A percentile compares a stretch with the other conserved stretches of the same genome.
Evolutionary conservation across 2,797 vertebrate species (phyloP).

Genomic region (Kryptopterus vitreolus): DNA sequence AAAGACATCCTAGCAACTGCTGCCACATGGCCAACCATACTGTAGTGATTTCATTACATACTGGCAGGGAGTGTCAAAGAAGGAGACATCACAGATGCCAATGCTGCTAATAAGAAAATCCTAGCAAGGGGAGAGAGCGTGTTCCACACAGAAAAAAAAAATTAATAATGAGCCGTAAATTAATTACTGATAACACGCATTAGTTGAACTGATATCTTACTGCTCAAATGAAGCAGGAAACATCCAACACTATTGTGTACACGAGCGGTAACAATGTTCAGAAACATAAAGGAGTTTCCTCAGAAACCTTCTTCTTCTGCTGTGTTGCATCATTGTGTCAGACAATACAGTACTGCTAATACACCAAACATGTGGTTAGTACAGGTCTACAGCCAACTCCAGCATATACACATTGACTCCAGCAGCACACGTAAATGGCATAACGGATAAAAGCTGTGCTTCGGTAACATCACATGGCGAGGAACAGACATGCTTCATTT

Average conservation of each 20-base stretch:
- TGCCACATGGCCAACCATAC: conserved; percentile 4
- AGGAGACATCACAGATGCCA: background rate
- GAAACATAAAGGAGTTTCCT: background rate
- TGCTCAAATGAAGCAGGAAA: background rate
- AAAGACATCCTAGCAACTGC: conserved; percentile 22
- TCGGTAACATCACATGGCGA: background rate
- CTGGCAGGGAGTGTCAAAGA: background rate
- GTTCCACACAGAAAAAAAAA: no score
- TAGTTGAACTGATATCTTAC: background rate
- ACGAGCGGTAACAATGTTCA: background rate
- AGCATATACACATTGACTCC: background rate
- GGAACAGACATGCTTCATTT: background rate
- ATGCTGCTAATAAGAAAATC: background rate
- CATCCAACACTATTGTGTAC: background rate
- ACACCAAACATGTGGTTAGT: background rate
- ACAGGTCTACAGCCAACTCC: background rate
- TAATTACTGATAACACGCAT: background rate
- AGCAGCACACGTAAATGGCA: background rate
- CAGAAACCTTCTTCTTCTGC: background rate
- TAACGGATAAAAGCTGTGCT: background rate
- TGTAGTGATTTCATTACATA: background rate
- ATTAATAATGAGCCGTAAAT: no score
- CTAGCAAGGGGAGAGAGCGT: no score
- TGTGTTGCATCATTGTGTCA: background rate
- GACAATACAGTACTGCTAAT: background rate